A percentile compares a stretch with the other conserved stretches of the same genome.
Conservation (phyloP, 2,113 vertebrate species). For the Aix galericulata region DNA sequence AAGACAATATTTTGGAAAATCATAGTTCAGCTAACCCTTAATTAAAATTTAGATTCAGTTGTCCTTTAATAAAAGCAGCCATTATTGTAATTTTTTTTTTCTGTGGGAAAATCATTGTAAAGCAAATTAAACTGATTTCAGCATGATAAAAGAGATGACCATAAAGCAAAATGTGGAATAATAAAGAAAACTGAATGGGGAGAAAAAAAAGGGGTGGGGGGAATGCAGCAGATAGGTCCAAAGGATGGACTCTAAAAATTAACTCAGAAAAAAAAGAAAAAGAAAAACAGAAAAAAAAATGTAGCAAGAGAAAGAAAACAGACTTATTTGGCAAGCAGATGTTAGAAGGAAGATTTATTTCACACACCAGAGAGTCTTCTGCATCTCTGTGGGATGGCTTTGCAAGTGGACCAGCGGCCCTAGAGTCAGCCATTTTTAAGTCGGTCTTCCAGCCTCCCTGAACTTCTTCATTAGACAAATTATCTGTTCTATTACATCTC, state of each 20-base stretch:
- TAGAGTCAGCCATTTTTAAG: constrained; percentile 73
- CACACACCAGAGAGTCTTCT: constrained; percentile 93
- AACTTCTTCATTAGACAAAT: constrained; percentile 71
- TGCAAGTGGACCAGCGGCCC: constrained; percentile 80
- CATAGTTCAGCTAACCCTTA: constrained; percentile 84
- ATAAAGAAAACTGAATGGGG: constrained; percentile 60
- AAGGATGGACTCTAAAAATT: constrained; percentile 66
- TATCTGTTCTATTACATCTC: constrained; percentile 72
- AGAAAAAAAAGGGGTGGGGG: not conserved
- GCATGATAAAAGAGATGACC: constrained; percentile 53
- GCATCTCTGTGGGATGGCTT: constrained; percentile 79
- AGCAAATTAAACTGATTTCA: constrained; percentile 73
- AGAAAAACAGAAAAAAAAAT: constrained; percentile 34
- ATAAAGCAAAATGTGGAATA: constrained; percentile 70
- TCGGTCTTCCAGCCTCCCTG: constrained; percentile 83
- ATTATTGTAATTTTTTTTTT: constrained; percentile 53
- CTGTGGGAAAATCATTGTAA: constrained; percentile 56
- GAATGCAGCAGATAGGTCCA: constrained; percentile 63
- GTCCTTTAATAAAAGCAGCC: constrained; percentile 81
- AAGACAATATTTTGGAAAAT: constrained; percentile 3
- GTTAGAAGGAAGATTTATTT: constrained; percentile 69
- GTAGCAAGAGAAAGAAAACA: constrained; percentile 65
- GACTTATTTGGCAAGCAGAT: constrained; percentile 85
- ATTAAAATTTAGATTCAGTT: constrained; percentile 88
- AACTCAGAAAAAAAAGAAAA: not conserved